Evolutionary conservation across 2,888 invertebrate genomes (phyloP).

Genomic region (Clitarchus hookeri): DNA sequence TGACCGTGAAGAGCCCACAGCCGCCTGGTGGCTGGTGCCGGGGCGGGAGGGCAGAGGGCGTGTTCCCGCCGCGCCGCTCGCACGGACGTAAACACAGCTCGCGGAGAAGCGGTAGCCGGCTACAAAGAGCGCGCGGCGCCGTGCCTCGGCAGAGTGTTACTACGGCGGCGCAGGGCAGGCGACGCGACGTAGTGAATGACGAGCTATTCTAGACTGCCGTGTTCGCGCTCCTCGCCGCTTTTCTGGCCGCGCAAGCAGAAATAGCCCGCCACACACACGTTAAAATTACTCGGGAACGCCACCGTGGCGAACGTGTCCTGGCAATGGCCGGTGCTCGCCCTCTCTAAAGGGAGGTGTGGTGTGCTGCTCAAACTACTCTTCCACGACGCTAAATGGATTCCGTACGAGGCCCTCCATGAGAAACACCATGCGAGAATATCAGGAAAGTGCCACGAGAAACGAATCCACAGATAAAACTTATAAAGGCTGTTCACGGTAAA

Average conservation of each 20-base stretch:
- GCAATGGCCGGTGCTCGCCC: too few relatives aligned
- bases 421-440: too few relatives aligned
- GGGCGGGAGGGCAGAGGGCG: not conserved
- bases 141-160: not conserved
- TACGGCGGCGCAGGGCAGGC: not conserved
- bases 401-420: too few relatives aligned
- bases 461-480: too few relatives aligned
- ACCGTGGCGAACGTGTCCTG: too few relatives aligned
- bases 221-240: not conserved
- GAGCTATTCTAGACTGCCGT: not conserved
- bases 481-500: too few relatives aligned
- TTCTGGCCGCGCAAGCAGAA: not conserved
- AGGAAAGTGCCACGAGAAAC: too few relatives aligned
- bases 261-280: not conserved
- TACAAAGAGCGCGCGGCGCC: not conserved
- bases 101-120: not conserved
- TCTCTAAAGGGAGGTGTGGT: too few relatives aligned
- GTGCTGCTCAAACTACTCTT: too few relatives aligned
- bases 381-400: too few relatives aligned
- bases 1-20: too few relatives aligned
- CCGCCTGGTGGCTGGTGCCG: not conserved
- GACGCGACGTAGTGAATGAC: not conserved
- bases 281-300: too few relatives aligned
- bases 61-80: not conserved
- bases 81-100: not conserved